These are phyloP conservation scores for Apamea sordens DNA, from an alignment of 2,888 invertebrate species.

Conservation along the genomic window DNA sequence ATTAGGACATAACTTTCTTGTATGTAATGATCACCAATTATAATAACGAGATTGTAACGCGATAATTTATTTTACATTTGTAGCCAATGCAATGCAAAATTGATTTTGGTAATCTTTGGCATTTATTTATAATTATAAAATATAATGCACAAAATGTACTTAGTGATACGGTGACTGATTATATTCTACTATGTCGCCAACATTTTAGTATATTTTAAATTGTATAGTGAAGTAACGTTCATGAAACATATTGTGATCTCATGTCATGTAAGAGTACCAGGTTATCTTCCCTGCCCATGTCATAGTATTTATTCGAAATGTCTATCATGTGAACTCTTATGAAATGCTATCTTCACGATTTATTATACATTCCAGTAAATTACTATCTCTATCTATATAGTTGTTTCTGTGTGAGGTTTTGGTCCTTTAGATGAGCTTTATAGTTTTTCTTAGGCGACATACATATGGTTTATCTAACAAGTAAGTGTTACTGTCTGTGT, in stretches of 20 bases:
- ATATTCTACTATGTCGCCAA: constrained; percentile 74
- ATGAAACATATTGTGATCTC: constrained; percentile 85
- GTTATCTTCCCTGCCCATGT: constrained; percentile 72
- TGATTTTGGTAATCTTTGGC: constrained; percentile 80
- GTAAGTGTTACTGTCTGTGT: constrained; percentile 81
- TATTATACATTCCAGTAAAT: constrained; percentile 87
- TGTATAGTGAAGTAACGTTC: constrained; percentile 78
- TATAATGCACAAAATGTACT: constrained; percentile 89
- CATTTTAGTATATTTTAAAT: constrained; percentile 78
- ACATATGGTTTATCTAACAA: constrained; percentile 78
- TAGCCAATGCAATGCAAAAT: constrained; percentile 80
- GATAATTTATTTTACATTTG: constrained; percentile 77
- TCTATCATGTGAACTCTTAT: constrained; percentile 74
- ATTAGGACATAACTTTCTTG: constrained; percentile 78
- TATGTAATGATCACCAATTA: constrained; percentile 78
- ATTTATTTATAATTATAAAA: constrained; percentile 83
- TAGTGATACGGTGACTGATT: constrained; percentile 81
- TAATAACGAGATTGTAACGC: constrained; percentile 79
- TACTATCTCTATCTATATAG: constrained; percentile 78
- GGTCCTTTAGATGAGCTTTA: constrained; percentile 84
- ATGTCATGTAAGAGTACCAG: constrained; percentile 83
- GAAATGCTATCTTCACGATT: constrained; percentile 76
- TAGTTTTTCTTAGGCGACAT: constrained; percentile 84
- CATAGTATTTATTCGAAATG: constrained; percentile 77
- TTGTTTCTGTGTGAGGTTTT: constrained; percentile 83